Base-by-base conservation (phyloP, 2,888 invertebrate genomes). In the Acleris sparsana region DNA sequence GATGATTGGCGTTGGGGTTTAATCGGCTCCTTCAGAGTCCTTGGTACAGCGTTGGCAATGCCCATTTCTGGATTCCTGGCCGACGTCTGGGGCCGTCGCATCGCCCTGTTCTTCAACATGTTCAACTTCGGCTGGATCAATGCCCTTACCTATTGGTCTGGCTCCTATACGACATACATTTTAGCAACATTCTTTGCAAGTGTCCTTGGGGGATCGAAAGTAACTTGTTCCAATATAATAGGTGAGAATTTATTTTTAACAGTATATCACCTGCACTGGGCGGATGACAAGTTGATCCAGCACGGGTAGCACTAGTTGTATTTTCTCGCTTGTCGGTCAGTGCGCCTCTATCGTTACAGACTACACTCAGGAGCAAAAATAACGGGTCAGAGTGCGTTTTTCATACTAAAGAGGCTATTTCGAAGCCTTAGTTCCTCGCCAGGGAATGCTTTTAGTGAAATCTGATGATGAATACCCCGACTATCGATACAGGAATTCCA, bases 1-100 rank as follows among this genome's bases (percentile, higher is more conserved):
- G 49, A 58, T 18, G 49, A 58, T 3, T 58, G 58, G 58, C 49
- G 58, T 20, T 33, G 33, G 20, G 29, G 29, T 18, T 20, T 49
- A 3, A 33, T 58, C 17, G 58, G 58, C 18, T 49, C 58, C 6
- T 2, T 7, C 6, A 29, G 33, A 16, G 49, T 29, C 7, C 7
- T 33, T 4, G 58, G 58, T 1, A 58, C 16, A 18, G 33, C 33
- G 2, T 16, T 49, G 33, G 17, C 49, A 13, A 33, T 58, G 13
- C 58, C 58, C 5, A 16, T 58, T 6, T 9, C 7, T 3, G 58
- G 58, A 5, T 49, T 20, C 33, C 18, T 58, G 20, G 58, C 58
- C 18, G 58, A 58, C 49, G 49, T 48, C 4, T 58, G 58, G 58
- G 58, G 58, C 2, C 49, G 58, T 1, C 58, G 58, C 49, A 7